These are phyloP conservation scores for Nematolebias whitei DNA, from an alignment of 2,113 vertebrate genomes.

Conservation along the genomic window DNA sequence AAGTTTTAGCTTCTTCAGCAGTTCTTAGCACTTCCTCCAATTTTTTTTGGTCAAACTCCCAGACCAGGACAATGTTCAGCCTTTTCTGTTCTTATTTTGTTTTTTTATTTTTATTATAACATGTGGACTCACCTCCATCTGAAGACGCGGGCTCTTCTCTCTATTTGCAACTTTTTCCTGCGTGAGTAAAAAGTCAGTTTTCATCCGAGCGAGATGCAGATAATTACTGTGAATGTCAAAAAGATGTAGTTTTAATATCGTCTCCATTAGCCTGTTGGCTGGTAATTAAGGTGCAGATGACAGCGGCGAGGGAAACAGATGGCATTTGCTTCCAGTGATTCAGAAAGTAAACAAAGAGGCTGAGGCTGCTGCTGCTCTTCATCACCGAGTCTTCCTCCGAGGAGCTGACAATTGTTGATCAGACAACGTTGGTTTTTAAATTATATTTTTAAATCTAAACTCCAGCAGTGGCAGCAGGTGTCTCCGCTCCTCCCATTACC, in stretches of 20 bases:
- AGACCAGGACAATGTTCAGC: background rate
- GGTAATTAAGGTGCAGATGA: conserved; percentile 99
- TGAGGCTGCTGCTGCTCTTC: conserved; percentile 32
- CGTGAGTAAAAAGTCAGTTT: conserved; percentile 64
- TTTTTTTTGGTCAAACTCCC: background rate
- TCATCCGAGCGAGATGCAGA: conserved; percentile 86
- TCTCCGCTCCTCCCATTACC: background rate
- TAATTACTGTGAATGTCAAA: conserved; percentile 99
- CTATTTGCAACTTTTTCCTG: conserved; percentile 59
- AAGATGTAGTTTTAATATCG: conserved; percentile 99
- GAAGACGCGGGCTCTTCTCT: conserved; percentile 10
- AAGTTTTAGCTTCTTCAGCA: background rate
- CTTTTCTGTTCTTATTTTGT: background rate
- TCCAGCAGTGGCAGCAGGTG: conserved; percentile 58
- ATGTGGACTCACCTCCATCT: background rate
- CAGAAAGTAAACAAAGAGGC: conserved; percentile 92
- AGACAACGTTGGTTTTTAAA: background rate
- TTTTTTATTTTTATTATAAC: background rate
- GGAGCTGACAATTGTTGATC: conserved; percentile 48
- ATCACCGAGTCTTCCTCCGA: conserved; percentile 33
- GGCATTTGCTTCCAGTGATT: conserved; percentile 98
- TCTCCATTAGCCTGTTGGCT: conserved; percentile 99
- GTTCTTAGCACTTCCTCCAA: background rate
- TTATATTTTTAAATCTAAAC: conserved; percentile 37
- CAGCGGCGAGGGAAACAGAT: conserved; percentile 98